phyloP scores from a whole-genome alignment of 2,888 invertebrate genomes.

The Sphaeridia pumilis region DNA sequence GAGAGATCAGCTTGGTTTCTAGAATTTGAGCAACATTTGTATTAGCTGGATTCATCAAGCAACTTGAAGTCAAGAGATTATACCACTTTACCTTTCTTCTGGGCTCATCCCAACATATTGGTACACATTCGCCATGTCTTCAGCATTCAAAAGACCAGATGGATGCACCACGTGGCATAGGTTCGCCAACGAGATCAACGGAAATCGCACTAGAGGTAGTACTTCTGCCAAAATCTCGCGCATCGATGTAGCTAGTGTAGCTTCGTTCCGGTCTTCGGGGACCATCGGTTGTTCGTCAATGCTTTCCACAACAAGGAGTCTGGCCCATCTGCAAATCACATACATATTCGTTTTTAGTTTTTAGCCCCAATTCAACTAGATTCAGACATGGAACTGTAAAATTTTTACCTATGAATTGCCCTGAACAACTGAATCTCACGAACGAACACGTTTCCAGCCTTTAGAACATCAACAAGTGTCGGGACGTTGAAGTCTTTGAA shows the following conservation, averaged over 20 bases:
- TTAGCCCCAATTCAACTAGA: too few species aligned
- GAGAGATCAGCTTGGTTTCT: too few species aligned
- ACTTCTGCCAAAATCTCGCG: not conserved
- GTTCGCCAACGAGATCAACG: not conserved
- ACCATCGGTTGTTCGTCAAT: not conserved
- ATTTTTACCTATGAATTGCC: not conserved
- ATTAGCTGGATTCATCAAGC: too few species aligned
- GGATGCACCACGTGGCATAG: not conserved
- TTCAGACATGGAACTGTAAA: too few species aligned
- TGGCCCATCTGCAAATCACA: not conserved
- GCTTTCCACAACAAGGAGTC: not conserved
- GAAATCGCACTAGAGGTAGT: not conserved
- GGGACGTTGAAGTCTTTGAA: not conserved
- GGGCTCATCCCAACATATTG: not conserved
- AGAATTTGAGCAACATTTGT: too few species aligned
- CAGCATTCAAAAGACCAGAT: not conserved
- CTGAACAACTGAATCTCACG: not conserved
- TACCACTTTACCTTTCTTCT: not conserved
- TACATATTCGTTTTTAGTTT: not conserved
- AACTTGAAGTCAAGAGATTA: too few species aligned
- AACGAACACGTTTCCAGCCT: not conserved
- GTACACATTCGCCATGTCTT: not conserved
- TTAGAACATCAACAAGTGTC: not conserved
- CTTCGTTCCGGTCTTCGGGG: not conserved
- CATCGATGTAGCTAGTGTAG: not conserved